These are phyloP conservation scores for Masnerella sp. DNA, from an alignment of 2,888 invertebrate species.

Conservation along the genomic window DNA sequence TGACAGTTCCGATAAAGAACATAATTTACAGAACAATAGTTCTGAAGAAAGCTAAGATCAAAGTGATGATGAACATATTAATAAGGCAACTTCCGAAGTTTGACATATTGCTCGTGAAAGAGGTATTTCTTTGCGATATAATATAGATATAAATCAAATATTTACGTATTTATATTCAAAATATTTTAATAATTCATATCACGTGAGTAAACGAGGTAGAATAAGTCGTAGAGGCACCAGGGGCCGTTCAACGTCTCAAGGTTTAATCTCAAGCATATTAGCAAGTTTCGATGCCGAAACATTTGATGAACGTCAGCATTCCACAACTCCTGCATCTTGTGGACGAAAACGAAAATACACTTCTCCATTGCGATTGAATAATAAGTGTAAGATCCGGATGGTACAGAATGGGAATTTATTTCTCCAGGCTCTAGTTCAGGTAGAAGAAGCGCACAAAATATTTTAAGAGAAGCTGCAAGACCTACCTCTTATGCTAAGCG, in stretches of 20 bases:
- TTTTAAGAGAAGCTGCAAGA: background rate
- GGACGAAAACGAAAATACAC: no score
- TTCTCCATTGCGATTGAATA: no score
- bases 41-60: conserved; percentile 1
- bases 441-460: background rate
- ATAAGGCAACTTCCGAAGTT: conserved; percentile 1
- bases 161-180: background rate
- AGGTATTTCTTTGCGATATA: background rate
- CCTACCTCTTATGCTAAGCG: conserved; percentile 8
- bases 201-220: conserved; percentile 5
- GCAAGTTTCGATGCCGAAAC: conserved; percentile 5
- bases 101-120: conserved; percentile 1
- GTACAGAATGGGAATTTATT: background rate
- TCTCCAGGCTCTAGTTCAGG: background rate
- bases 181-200: background rate
- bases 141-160: conserved; percentile 3
- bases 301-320: background rate
- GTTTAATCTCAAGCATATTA: background rate
- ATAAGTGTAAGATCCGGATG: no score
- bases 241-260: background rate
- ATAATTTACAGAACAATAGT: background rate
- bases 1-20: conserved; percentile 3
- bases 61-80: conserved; percentile 1
- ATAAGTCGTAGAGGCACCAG: background rate
- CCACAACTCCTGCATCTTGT: no score